These are phyloP conservation scores for Scelioninae gen. 2 DNA, from an alignment of 2,888 invertebrate species.

Conservation along the genomic window DNA sequence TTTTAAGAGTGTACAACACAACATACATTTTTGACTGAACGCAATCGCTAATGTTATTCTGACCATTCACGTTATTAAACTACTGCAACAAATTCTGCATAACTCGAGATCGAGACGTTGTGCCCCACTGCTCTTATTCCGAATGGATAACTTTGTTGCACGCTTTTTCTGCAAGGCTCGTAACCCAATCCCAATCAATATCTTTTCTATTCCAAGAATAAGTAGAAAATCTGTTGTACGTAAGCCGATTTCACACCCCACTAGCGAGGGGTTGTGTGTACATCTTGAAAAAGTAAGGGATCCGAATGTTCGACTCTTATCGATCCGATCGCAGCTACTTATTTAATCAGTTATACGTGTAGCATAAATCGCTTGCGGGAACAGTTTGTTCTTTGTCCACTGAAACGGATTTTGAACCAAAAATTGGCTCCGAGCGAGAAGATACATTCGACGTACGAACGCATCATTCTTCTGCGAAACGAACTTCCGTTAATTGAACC, in stretches of 20 bases:
- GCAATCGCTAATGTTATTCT: no score
- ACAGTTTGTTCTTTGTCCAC: background rate
- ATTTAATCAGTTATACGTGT: slow-evolving; percentile 12
- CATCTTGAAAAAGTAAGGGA: slow-evolving; percentile 7
- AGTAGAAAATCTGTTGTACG: slow-evolving; percentile 28
- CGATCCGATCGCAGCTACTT: slow-evolving; percentile 25
- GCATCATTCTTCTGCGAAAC: no score
- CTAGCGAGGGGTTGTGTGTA: slow-evolving; percentile 19
- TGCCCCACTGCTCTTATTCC: no score
- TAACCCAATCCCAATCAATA: slow-evolving; percentile 30
- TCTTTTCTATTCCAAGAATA: slow-evolving; percentile 19
- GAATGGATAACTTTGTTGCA: slow-evolving; percentile 2
- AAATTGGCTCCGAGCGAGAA: no score
- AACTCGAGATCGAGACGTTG: no score
- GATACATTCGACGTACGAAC: no score
- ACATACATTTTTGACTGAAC: no score
- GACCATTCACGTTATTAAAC: no score
- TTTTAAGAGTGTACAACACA: no score
- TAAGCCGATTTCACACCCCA: slow-evolving; percentile 34
- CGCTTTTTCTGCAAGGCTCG: background rate
- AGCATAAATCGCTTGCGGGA: background rate
- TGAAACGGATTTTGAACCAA: background rate
- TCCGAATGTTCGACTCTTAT: slow-evolving; percentile 29
- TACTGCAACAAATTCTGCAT: no score
- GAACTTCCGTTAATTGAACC: no score